These are phyloP conservation scores for Mythimna lalbum DNA, from an alignment of 2,888 invertebrate genomes.

Conservation along the genomic window DNA sequence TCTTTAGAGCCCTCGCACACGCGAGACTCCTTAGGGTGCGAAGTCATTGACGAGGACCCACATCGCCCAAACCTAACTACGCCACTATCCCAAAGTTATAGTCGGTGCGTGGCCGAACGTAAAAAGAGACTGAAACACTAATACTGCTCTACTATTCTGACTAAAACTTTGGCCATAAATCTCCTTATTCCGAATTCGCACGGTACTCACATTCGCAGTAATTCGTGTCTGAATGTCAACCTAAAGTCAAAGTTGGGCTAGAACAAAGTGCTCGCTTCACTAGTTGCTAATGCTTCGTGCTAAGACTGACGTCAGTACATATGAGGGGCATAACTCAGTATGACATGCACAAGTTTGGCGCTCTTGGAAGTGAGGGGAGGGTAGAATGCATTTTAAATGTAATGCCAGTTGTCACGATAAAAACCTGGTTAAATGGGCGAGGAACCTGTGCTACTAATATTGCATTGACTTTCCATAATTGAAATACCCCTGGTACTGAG, in stretches of 20 bases:
- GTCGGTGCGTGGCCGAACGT: neutral
- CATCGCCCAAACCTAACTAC: no score
- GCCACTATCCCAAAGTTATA: neutral
- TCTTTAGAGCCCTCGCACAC: no score
- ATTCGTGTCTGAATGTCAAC: constrained; percentile 24
- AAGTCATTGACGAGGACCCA: no score
- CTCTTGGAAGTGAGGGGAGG: neutral
- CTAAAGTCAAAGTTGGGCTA: constrained; percentile 3
- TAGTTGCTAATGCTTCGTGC: constrained; percentile 15
- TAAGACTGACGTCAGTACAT: neutral
- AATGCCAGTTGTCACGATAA: neutral
- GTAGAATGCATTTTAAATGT: constrained; percentile 18
- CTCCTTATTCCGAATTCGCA: neutral
- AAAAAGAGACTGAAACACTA: constrained; percentile 9
- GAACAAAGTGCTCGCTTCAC: constrained; percentile 21
- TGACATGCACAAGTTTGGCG: constrained; percentile 27
- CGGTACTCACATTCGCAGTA: neutral
- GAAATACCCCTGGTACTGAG: no score
- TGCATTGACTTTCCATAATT: no score
- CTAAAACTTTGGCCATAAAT: constrained; percentile 6
- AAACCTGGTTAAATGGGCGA: no score
- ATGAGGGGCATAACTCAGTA: constrained; percentile 21
- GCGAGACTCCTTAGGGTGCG: no score
- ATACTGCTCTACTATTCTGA: neutral
- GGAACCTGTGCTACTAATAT: no score